Base-by-base conservation (phyloP, 1,140 invertebrate species). In the Proctacanthus coquilletti region DNA sequence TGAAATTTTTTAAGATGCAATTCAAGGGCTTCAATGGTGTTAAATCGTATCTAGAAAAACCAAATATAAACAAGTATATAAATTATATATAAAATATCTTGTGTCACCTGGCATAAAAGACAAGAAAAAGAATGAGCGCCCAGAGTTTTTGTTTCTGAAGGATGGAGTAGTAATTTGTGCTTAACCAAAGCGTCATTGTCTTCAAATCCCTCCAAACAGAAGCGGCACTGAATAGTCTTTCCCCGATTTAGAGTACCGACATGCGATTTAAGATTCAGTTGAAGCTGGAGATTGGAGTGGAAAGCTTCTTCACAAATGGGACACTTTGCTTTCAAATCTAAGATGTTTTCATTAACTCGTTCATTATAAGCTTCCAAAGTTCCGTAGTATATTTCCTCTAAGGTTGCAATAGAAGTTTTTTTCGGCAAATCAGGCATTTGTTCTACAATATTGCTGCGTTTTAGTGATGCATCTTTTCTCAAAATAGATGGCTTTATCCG, bases 1-100 rank as follows among this genome's bases (percentile, higher is more conserved):
- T 88, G 84, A 42, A 71, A 72, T 40, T 72, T 72, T 40, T 80
- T 73, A 66, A 87, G 71, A 56, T 87, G 84, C 43, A 76, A 68
- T 1, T 78, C 72, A 6, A 86, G 62, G 6, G 74, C 62, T 43
- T 70, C 63, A 27, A 73, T 55, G 14, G 72, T 69, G 35, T 67
- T 65, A 50, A 72, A 72, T n/a, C n/a, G n/a, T n/a, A n/a, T n/a
- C n/a, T n/a, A n/a, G n/a, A n/a, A n/a, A n/a, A n/a, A n/a, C n/a
- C n/a, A n/a, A n/a, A n/a, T n/a, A n/a, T n/a, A n/a, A n/a, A n/a
- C n/a, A n/a, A n/a, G n/a, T n/a, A n/a, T n/a, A n/a, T n/a, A n/a
- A n/a, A n/a, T n/a, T n/a, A n/a, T n/a, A n/a, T n/a, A n/a, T n/a
- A n/a, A n/a, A n/a, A n/a, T n/a, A n/a, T n/a, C n/a, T n/a, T n/a